Conservation (phyloP, 2,888 invertebrate genomes). For the Andrena chrysosceles region DNA sequence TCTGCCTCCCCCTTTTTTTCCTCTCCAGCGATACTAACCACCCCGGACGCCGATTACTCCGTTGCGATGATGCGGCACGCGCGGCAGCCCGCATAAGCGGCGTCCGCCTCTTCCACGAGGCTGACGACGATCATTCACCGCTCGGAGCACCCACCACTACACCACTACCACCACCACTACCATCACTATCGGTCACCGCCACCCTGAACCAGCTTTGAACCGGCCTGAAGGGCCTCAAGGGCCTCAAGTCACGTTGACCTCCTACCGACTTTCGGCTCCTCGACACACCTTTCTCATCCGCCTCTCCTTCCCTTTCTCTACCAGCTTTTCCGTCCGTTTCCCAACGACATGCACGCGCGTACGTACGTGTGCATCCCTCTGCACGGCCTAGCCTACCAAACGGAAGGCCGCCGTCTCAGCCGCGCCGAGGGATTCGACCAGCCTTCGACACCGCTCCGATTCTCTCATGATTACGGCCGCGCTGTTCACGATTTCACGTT, state of each 20-base stretch:
- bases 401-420: slow-evolving; percentile 55
- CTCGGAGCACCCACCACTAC: slow-evolving; percentile 72
- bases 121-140: slow-evolving; percentile 74
- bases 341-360: slow-evolving; percentile 36
- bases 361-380: slow-evolving; percentile 22
- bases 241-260: slow-evolving; percentile 68
- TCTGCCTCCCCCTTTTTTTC: slow-evolving; percentile 8
- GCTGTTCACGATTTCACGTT: not conserved
- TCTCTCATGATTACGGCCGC: slow-evolving; percentile 59
- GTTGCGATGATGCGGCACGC: slow-evolving; percentile 69
- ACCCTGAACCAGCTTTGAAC: slow-evolving; percentile 42
- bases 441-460: slow-evolving; percentile 40
- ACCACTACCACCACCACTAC: slow-evolving; percentile 67
- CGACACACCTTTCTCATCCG: slow-evolving; percentile 62
- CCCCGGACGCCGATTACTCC: slow-evolving; percentile 59
- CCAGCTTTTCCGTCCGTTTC: slow-evolving; percentile 39
- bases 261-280: slow-evolving; percentile 70
- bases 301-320: slow-evolving; percentile 21
- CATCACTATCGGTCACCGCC: slow-evolving; percentile 68
- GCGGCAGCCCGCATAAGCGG: slow-evolving; percentile 74
- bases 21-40: slow-evolving; percentile 32
- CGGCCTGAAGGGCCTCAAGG: too few species aligned
- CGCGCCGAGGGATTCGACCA: slow-evolving; percentile 45
- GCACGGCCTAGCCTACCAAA: slow-evolving; percentile 59
- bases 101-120: slow-evolving; percentile 72